phyloP scores from a whole-genome alignment of 2,888 invertebrate species.

The Linnaemya tessellans region DNA sequence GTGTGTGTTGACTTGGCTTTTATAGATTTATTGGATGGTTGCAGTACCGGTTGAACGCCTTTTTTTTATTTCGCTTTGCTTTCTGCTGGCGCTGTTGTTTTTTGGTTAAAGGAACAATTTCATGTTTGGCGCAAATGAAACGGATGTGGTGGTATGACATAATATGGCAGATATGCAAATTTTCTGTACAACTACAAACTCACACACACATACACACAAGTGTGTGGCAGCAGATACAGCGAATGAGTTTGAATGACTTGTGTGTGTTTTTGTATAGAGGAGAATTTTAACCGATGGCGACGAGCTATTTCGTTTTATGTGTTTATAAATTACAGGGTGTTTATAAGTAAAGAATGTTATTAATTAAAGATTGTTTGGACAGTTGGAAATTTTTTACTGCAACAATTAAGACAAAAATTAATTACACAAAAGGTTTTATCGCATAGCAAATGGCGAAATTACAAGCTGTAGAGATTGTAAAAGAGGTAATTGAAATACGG shows the following conservation, averaged over 20 bases:
- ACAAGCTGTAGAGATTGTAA: not conserved
- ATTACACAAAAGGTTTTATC: slow-evolving; percentile 9
- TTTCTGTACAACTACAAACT: slow-evolving; percentile 34
- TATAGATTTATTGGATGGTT: slow-evolving; percentile 70
- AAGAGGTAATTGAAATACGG: not conserved
- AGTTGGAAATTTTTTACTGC: slow-evolving; percentile 9
- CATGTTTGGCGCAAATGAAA: slow-evolving; percentile 78
- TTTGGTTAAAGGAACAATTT: slow-evolving; percentile 71
- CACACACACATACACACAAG: not conserved
- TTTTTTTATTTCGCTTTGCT: slow-evolving; percentile 6
- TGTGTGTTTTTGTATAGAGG: slow-evolving; percentile 20
- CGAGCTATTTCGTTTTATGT: slow-evolving; percentile 54
- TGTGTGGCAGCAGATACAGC: slow-evolving; percentile 37
- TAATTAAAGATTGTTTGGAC: slow-evolving; percentile 37
- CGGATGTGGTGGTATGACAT: slow-evolving; percentile 75
- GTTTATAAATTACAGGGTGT: slow-evolving; percentile 68
- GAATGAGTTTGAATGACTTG: slow-evolving; percentile 39
- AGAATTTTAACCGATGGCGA: slow-evolving; percentile 45
- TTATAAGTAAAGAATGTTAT: slow-evolving; percentile 53
- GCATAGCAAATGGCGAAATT: not conserved
- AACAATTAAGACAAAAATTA: slow-evolving; percentile 34
- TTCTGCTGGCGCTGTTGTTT: slow-evolving; percentile 19
- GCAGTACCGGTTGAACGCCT: slow-evolving; percentile 70
- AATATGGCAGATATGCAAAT: slow-evolving; percentile 74
- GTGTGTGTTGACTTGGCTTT: slow-evolving; percentile 67